These are phyloP conservation scores for Nymphalis io DNA, from an alignment of 1,140 invertebrate genomes.

Conservation along the genomic window DNA sequence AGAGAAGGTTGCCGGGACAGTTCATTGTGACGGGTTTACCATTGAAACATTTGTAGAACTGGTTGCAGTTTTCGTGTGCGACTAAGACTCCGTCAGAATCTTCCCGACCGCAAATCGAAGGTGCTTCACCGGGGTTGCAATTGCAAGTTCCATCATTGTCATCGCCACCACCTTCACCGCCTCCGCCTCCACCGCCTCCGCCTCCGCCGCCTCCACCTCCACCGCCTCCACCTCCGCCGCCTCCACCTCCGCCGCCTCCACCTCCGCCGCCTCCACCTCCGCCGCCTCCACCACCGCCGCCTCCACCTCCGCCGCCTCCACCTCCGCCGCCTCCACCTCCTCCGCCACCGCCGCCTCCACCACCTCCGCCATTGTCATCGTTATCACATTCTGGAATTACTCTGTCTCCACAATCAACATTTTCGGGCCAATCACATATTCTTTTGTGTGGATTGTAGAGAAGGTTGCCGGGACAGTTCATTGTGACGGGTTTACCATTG, in stretches of 20 bases:
- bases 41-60: neutral
- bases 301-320: no score
- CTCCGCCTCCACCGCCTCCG: neutral
- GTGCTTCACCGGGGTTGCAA: conserved; percentile 39
- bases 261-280: no score
- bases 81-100: neutral
- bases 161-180: conserved; percentile 9
- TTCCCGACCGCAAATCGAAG: neutral
- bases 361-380: neutral
- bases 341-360: no score
- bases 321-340: no score
- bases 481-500: neutral
- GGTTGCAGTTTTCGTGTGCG: neutral
- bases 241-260: conserved; percentile 13
- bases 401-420: neutral
- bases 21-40: neutral
- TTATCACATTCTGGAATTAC: neutral
- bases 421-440: neutral
- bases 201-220: conserved; percentile 1
- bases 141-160: conserved; percentile 34
- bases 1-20: neutral
- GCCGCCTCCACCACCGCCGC: no score
- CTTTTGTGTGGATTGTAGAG: neutral
- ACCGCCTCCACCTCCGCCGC: conserved; percentile 13
- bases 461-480: neutral